phyloP scores from a whole-genome alignment of 2,888 invertebrate species.

The Polydesmus complanatus region DNA sequence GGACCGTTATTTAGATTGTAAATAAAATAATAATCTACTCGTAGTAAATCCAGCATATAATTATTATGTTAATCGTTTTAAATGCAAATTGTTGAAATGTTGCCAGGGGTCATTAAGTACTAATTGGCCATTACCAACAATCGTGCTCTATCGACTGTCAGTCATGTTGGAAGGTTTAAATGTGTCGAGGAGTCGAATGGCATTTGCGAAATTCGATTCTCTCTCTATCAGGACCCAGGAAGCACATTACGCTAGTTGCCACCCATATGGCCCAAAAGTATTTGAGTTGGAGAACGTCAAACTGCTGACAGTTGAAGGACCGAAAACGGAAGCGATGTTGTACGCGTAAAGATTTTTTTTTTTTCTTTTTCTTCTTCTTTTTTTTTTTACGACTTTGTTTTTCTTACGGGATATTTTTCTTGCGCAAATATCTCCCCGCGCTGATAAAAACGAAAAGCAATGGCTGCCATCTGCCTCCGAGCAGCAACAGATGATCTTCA shows the following conservation, averaged over 20 bases:
- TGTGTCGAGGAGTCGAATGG: background rate
- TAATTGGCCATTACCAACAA: background rate
- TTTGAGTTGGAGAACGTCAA: background rate
- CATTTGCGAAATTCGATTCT: background rate
- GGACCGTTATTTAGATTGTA: no score
- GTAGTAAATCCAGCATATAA: no score
- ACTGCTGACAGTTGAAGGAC: background rate
- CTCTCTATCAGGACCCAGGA: background rate
- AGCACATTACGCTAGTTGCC: background rate
- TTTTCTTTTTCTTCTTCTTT: background rate
- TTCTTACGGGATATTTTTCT: no score
- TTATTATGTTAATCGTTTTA: no score
- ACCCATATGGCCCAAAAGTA: background rate
- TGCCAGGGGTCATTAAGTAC: background rate
- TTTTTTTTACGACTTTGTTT: no score
- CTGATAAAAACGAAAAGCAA: background rate
- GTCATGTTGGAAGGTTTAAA: background rate
- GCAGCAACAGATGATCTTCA: background rate
- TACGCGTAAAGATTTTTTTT: background rate
- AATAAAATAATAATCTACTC: no score
- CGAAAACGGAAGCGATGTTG: background rate
- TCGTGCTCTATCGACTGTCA: background rate
- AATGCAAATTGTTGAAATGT: background rate
- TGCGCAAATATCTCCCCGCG: background rate
- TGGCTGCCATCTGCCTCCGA: background rate